Percentiles rank a stretch among this genome's conserved stretches.
Conservation (phyloP, 2,888 invertebrate species). For the Trissolcus japonicus region DNA sequence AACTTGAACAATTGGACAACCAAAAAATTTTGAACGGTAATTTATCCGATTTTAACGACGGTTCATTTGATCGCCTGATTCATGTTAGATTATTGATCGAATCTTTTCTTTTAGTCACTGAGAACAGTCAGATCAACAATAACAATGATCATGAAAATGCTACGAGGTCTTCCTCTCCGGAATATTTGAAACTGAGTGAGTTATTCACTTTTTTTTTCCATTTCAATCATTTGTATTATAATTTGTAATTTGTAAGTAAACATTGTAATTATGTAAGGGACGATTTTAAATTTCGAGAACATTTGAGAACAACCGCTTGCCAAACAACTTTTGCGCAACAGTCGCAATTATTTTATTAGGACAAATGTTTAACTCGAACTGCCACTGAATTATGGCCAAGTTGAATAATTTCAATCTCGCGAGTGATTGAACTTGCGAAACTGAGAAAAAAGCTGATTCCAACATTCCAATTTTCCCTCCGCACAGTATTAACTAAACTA, state of each 20-base stretch:
- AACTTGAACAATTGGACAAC: constrained; percentile 68
- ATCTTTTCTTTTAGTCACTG: constrained; percentile 68
- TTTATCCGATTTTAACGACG: background rate
- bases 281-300: background rate
- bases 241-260: background rate
- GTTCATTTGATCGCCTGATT: background rate
- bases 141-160: constrained; percentile 67
- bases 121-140: constrained; percentile 63
- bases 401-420: background rate
- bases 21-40: constrained; percentile 69
- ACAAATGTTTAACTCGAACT: background rate
- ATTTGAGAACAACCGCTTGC: background rate
- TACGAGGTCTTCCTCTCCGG: constrained; percentile 62
- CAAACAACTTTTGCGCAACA: constrained; percentile 10
- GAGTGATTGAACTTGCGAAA: constrained; percentile 19
- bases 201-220: background rate
- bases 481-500: too few relatives aligned
- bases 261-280: background rate
- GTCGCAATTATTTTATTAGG: constrained; percentile 2
- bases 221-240: background rate
- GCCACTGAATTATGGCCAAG: background rate
- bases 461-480: too few relatives aligned
- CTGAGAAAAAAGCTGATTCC: background rate
- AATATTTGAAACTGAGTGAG: constrained; percentile 67
- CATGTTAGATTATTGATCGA: background rate